These are phyloP conservation scores for Leistus spinibarbis DNA, from an alignment of 2,888 invertebrate species.

Conservation along the genomic window DNA sequence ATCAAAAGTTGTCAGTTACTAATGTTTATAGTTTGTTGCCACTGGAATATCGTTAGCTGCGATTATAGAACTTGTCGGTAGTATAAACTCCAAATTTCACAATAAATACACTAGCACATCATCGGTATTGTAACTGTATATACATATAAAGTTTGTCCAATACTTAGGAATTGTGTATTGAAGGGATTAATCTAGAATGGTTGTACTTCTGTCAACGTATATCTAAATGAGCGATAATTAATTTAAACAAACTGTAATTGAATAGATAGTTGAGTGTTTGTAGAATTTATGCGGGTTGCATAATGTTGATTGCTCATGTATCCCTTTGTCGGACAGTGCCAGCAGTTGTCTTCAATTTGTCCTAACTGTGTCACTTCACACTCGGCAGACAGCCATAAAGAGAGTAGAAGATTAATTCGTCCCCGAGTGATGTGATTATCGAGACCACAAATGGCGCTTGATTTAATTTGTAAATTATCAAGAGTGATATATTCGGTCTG, in stretches of 20 bases:
- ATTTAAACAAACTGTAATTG: not conserved
- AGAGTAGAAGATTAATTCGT: constrained; percentile 16
- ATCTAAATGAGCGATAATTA: too few species aligned
- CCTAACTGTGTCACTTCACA: not conserved
- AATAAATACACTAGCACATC: too few species aligned
- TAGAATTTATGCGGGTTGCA: not conserved
- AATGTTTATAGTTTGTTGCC: too few species aligned
- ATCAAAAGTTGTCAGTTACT: too few species aligned
- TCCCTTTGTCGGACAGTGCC: not conserved
- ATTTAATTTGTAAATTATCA: constrained; percentile 38
- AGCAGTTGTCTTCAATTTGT: not conserved
- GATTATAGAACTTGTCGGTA: too few species aligned
- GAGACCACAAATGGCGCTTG: constrained; percentile 25
- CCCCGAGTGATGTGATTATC: constrained; percentile 22
- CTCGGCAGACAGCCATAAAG: not conserved
- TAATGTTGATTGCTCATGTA: not conserved
- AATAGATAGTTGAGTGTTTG: not conserved
- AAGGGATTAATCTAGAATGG: too few species aligned
- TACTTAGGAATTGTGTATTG: not conserved
- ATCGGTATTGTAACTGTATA: too few species aligned
- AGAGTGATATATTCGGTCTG: constrained; percentile 28
- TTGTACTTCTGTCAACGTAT: too few species aligned
- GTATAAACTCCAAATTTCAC: too few species aligned
- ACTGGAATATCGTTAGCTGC: too few species aligned
- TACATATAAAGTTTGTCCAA: too few species aligned